Evolutionary conservation across 2,888 invertebrate species (phyloP).

Genomic region (Julus scandinavius): DNA sequence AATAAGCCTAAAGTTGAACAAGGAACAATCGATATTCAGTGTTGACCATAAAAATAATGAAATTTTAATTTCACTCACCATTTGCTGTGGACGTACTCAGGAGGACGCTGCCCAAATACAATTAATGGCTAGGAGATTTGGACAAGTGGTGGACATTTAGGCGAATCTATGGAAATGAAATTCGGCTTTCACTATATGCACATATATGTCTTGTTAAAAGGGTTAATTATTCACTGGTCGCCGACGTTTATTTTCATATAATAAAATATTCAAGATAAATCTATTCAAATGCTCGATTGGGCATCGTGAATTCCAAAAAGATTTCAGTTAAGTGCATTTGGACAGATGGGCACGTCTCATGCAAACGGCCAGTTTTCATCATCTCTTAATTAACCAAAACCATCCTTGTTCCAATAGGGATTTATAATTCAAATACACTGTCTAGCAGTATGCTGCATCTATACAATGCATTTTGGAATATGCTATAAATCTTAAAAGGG

Average conservation of each 20-base stretch:
- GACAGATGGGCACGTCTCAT: neutral
- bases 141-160: neutral
- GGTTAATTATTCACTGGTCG: conserved; percentile 4
- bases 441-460: neutral
- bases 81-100: neutral
- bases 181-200: neutral
- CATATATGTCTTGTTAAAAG: neutral
- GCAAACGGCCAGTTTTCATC: neutral
- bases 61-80: conserved; percentile 21
- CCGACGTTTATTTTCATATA: neutral
- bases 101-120: neutral
- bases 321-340: neutral
- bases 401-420: neutral
- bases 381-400: conserved; percentile 20
- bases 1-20: neutral
- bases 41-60: neutral
- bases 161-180: conserved; percentile 15
- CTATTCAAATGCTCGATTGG: neutral
- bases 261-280: conserved; percentile 17
- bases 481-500: no score
- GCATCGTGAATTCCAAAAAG: conserved; percentile 4
- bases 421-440: neutral
- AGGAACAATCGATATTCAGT: conserved; percentile 2
- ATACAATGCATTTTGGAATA: neutral
- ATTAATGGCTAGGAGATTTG: neutral